Evolutionary conservation across 2,113 vertebrate genomes (phyloP).

Genomic region (Tragulus kanchil): DNA sequence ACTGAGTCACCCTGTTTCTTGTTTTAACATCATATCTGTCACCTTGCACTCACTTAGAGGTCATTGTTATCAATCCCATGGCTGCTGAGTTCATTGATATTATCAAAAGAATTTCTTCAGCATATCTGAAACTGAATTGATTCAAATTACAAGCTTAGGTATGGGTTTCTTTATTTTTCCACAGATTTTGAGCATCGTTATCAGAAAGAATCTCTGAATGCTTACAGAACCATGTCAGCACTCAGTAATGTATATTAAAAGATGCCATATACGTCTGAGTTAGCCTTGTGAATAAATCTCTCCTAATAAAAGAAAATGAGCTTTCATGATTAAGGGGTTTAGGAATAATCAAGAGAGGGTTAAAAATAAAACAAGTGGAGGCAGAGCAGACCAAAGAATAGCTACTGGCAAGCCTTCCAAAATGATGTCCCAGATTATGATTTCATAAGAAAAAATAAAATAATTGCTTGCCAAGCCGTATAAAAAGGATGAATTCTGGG

Average conservation of each 20-base stretch:
- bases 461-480: slow-evolving; percentile 61
- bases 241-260: slow-evolving; percentile 25
- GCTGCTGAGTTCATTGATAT: not conserved
- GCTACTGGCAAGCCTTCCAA: slow-evolving; percentile 49
- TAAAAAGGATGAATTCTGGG: slow-evolving; percentile 39
- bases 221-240: not conserved
- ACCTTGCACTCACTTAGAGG: not conserved
- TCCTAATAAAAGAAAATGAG: slow-evolving; percentile 68
- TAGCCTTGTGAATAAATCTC: slow-evolving; percentile 56
- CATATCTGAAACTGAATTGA: not conserved
- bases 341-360: slow-evolving; percentile 68
- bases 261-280: not conserved
- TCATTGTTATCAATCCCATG: not conserved
- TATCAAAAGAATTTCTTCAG: slow-evolving; percentile 34
- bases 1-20: not conserved
- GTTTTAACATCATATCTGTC: not conserved
- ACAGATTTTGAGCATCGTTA: not conserved
- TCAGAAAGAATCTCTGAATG: slow-evolving; percentile 4
- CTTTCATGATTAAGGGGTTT: slow-evolving; percentile 71
- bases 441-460: slow-evolving; percentile 51
- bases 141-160: not conserved
- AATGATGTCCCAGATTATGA: slow-evolving; percentile 65
- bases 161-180: not conserved
- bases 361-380: slow-evolving; percentile 74
- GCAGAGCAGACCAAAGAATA: slow-evolving; percentile 55